Conservation (phyloP, 2,888 invertebrate species). For the Halictus ligatus region DNA sequence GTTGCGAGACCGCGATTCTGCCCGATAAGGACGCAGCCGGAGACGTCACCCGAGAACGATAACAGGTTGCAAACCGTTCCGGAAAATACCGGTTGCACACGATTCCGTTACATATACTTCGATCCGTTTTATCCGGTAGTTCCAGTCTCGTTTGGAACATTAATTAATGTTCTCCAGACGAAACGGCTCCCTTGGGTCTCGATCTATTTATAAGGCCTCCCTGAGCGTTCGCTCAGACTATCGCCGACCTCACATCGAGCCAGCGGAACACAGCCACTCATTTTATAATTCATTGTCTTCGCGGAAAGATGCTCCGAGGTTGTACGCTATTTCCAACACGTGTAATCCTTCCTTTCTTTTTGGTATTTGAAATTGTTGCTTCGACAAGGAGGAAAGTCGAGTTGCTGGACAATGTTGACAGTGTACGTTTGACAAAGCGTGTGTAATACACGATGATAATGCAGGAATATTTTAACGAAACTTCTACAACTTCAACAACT, state of each 20-base stretch:
- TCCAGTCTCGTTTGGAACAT: conserved; percentile 35
- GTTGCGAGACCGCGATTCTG: conserved; percentile 1
- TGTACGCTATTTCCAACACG: not conserved
- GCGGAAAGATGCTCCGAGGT: not conserved
- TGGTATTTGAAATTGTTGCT: not conserved
- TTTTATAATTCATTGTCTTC: not conserved
- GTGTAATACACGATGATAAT: not conserved
- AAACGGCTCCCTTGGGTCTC: conserved; percentile 25
- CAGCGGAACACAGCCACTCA: not conserved
- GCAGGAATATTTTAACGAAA: too few species aligned
- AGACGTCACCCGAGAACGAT: conserved; percentile 4
- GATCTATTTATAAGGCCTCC: conserved; percentile 45
- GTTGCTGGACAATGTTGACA: not conserved
- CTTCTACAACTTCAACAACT: too few species aligned
- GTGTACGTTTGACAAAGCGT: not conserved
- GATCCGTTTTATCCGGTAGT: conserved; percentile 15
- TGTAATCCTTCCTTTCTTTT: not conserved
- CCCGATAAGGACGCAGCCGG: not conserved
- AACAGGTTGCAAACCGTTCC: conserved; percentile 7
- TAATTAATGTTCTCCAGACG: conserved; percentile 50
- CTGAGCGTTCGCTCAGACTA: not conserved
- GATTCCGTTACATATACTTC: not conserved
- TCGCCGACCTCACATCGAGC: not conserved
- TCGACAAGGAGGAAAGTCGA: not conserved
- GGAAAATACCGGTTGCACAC: conserved; percentile 23